Conservation (phyloP, 2,113 vertebrate genomes). For the Galbula dea region DNA sequence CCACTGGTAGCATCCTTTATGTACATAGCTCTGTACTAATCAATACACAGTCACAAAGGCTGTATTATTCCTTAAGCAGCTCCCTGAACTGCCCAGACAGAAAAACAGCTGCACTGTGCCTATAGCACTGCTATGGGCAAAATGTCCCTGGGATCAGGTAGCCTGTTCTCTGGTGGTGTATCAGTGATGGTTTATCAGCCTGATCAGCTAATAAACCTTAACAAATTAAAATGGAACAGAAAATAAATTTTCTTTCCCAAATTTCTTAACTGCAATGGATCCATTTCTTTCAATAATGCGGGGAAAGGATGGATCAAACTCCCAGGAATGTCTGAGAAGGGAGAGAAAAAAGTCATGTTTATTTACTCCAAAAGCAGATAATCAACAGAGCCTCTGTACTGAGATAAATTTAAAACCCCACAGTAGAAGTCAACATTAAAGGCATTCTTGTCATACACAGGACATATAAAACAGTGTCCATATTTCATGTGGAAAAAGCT, state of each 20-base stretch:
- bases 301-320: background rate
- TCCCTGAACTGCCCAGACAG: background rate
- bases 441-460: background rate
- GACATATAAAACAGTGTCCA: background rate
- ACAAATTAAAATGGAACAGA: background rate
- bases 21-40: rapidly evolving
- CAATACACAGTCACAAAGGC: background rate
- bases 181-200: background rate
- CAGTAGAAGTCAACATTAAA: background rate
- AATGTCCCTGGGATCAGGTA: background rate
- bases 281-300: background rate
- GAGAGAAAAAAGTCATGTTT: background rate
- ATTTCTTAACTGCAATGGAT: background rate
- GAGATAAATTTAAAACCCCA: background rate
- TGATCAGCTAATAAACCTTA: background rate
- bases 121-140: background rate
- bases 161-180: background rate
- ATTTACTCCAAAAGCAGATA: background rate
- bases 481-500: background rate
- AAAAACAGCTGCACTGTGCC: background rate
- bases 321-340: background rate
- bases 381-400: background rate
- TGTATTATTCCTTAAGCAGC: background rate
- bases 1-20: background rate
- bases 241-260: background rate